These are phyloP conservation scores for Chymomyza costata DNA, from an alignment of 1,140 invertebrate genomes.

Conservation along the genomic window DNA sequence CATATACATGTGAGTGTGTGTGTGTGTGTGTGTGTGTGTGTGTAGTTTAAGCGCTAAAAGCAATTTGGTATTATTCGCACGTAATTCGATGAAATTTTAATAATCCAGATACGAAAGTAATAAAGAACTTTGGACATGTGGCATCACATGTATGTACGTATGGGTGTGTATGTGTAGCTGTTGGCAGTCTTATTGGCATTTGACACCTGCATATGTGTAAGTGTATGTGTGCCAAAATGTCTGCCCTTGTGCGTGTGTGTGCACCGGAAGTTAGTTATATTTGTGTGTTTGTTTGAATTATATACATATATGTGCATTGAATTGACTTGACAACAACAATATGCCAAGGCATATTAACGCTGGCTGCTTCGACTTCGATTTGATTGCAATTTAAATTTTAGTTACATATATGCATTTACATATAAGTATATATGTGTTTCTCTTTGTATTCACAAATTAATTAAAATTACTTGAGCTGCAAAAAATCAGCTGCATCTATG, in stretches of 20 bases:
- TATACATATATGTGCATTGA: no score
- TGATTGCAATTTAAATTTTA: constrained; percentile 55
- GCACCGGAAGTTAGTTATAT: no score
- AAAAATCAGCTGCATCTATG: constrained; percentile 4
- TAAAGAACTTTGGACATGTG: constrained; percentile 60
- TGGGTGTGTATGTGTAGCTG: no score
- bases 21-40: no score
- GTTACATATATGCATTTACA: no score
- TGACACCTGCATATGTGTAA: no score
- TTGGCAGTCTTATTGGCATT: no score
- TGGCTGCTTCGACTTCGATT: constrained; percentile 43
- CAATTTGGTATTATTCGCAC: constrained; percentile 53
- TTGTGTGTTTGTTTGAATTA: no score
- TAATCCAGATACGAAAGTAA: constrained; percentile 57
- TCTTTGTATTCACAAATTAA: constrained; percentile 32
- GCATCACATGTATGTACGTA: neutral
- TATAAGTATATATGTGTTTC: no score
- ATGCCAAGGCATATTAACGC: no score
- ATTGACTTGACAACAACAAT: no score
- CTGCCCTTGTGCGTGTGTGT: neutral
- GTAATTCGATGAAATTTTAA: constrained; percentile 66
- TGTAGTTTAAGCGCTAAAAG: neutral
- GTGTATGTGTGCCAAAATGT: neutral
- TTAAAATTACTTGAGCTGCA: constrained; percentile 48
- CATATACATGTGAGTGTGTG: no score